Base-by-base conservation (phyloP, 2,888 invertebrate genomes). In the Nomada fucata region DNA sequence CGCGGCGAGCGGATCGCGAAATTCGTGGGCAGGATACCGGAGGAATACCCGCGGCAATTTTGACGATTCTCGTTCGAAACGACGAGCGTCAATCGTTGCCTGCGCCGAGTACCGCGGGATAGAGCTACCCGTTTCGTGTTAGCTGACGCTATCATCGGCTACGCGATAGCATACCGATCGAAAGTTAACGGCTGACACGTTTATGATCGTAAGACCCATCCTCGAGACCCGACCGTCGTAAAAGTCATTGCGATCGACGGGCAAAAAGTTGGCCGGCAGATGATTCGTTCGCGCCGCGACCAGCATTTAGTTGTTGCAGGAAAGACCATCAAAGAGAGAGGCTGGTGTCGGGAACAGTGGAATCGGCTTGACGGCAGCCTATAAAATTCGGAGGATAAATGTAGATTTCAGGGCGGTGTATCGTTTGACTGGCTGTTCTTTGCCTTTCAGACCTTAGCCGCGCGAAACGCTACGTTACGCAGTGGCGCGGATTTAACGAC, bases 161-260 rank as follows among this genome's bases (percentile, higher is more conserved):
- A 11, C 60, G 44, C 60, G 64, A 74, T 68, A 80, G 44, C 76
- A 50, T 65, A 64, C 80, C 75, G 74, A 79, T 79, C 87, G 68
- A 82, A 82, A 81, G 74, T 79, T 81, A 80, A 79, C 74, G 70
- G 73, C 79, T 67, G 83, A 65, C 72, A 77, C 65, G 87, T 92
- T 92, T 92, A 92, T 91, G 92, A 90, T 89, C 88, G 88, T 88
- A 86, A 89, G 88, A 86, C 86, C 86, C 86, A 83, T 59, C 86
- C 87, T 84, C 26, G 82, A 50, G 85, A 76, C 78, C 63, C 85
- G 89, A 86, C 88, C 90, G 91, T 91, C 91, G 91, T 91, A 92
- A 92, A 92, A 90, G 89, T 91, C 90, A 91, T 91, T 91, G 89
- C 89, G 89, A 92, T 92, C 91, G 92, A 91, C 91, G 91, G 86